Evolutionary conservation across 1,140 invertebrate species (phyloP), one percentile per base, ranked within the genome.

Genomic region (Spodoptera frugiperda): DNA sequence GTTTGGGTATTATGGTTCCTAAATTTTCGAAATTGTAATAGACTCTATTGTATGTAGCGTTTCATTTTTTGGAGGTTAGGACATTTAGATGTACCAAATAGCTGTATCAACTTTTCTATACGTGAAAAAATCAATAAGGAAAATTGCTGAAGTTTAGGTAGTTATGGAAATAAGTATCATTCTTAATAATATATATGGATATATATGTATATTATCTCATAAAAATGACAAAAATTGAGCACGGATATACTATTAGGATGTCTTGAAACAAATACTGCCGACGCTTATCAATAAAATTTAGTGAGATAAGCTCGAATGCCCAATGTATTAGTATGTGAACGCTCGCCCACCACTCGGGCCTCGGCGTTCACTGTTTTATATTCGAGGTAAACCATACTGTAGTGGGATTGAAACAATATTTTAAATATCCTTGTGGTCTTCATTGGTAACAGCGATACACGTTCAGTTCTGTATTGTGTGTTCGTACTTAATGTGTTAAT

Each of bases 1-100:
- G 89, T 93, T 93, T 93, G 89, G 92, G 92, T 94, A 92, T 94
- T 93, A 94, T 93, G 92, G 92, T 94, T 94, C 92, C 92, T 94
- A 94, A 94, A 94, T 94, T 93, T 93, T 94, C 91, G 91, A 94
- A 93, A 94, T 92, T 94, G 91, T 93, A 94, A 92, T 94, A 93
- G 91, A 92, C 88, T 93, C 92, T 93, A 93, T 93, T 92, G 88
- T 89, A 89, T 90, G 89, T 93, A 93, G 90, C 87, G 86, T 91
- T 93, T 93, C 83, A 87, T 92, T 92, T 72, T 91, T 92, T 92
- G 89, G 87, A 88, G 87, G 76, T 89, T 92, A 92, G 91, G 85
- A 90, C 91, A 91, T 90, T 91, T 93, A 93, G 91, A 85, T 91
- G 89, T 93, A 92, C 89, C 90, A 93, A 91, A 91, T 93, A 93